A percentile compares a stretch with the other conserved stretches of the same genome.
Conservation (phyloP, 2,888 invertebrate species). For the Eumerus sabulonum region DNA sequence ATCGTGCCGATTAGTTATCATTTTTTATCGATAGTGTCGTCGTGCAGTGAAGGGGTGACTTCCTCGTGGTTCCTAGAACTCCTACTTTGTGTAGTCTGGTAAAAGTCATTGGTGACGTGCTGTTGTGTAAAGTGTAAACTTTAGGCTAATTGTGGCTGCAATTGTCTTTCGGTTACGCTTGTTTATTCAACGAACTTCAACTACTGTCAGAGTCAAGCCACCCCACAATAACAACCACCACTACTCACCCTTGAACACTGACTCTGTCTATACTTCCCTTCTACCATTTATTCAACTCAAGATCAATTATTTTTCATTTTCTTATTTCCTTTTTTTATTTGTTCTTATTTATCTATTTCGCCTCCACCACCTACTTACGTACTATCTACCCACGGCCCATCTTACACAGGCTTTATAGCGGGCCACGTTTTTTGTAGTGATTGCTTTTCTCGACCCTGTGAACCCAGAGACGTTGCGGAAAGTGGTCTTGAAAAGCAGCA, state of each 20-base stretch:
- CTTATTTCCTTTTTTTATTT: slow-evolving; percentile 1
- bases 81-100: no score
- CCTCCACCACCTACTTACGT: slow-evolving; percentile 9
- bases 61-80: no score
- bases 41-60: no score
- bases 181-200: no score
- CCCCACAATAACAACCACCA: no score
- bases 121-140: no score
- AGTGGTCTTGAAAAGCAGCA: not conserved
- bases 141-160: no score
- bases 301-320: slow-evolving; percentile 66
- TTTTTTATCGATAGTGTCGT: slow-evolving; percentile 41
- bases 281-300: slow-evolving; percentile 52
- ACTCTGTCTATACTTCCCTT: slow-evolving; percentile 9
- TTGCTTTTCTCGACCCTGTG: slow-evolving; percentile 3
- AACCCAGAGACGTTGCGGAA: not conserved
- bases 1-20: slow-evolving; percentile 35
- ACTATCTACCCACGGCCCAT: not conserved
- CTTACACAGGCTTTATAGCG: slow-evolving; percentile 4
- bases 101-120: no score
- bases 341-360: slow-evolving; percentile 33
- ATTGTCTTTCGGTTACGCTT: no score
- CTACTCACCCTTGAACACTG: slow-evolving; percentile 36
- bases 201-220: no score
- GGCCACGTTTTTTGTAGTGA: not conserved